Conservation (phyloP, 2,113 vertebrate genomes). For the Sceloporus tristichus region DNA sequence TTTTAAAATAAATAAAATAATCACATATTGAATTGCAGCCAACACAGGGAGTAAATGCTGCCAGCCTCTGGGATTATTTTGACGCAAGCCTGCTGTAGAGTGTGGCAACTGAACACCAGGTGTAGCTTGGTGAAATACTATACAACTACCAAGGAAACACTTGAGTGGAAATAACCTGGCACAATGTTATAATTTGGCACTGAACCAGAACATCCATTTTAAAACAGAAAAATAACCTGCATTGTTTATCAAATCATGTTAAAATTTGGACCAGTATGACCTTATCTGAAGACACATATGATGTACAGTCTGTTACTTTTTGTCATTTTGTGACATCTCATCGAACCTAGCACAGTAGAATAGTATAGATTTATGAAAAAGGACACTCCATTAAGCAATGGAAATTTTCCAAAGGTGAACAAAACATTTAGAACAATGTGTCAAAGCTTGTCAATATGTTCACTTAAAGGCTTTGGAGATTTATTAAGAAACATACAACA, state of each 20-base stretch:
- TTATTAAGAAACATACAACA: background rate
- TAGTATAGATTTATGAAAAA: background rate
- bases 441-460: background rate
- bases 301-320: background rate
- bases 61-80: background rate
- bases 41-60: background rate
- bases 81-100: background rate
- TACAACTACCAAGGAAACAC: background rate
- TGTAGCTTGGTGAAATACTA: background rate
- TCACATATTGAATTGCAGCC: background rate
- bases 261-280: conserved; percentile 13
- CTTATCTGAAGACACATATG: background rate
- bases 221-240: background rate
- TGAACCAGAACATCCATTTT: conserved; percentile 9
- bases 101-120: background rate
- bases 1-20: background rate
- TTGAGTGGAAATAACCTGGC: background rate
- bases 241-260: conserved; percentile 9
- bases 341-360: background rate
- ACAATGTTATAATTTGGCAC: conserved; percentile 1
- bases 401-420: conserved; percentile 1
- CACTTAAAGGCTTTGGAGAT: conserved; percentile 1
- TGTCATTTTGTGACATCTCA: background rate
- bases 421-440: background rate
- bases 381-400: background rate